Base-by-base conservation (phyloP, 2,113 vertebrate genomes). In the Hemicordylus capensis region DNA sequence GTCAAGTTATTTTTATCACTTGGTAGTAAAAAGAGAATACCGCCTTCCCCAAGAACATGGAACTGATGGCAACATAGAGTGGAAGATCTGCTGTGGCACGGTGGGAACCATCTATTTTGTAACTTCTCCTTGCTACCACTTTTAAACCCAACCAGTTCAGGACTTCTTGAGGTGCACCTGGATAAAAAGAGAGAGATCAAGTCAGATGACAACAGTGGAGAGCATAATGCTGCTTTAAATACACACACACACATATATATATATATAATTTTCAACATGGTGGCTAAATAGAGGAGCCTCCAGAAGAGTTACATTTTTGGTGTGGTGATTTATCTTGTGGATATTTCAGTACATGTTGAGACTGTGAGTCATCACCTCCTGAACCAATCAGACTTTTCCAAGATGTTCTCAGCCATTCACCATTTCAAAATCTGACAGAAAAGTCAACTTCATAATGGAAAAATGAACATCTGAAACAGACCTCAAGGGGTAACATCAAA, bases 351-450 rank as follows among this genome's bases (percentile, higher is more conserved):
- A 69, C 14, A 67, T 22, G n/a, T 14, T 22, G 17, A 69, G 37
- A 37, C 56, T 78, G 56, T 85, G 84, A 85, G 56, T 85, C 84
- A 85, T 10, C 34, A 44, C 56, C 76, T 80, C 67, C 67, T 63
- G 67, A 85, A 73, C 66, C 24, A 79, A 79, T 85, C 76, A 77
- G 64, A 54, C 6, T 3, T 80, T 85, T 85, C 76, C 84, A 80
- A 79, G 54, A 70, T 72, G 34, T 54, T n/a, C 72, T 85, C 66
- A 72, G 56, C 6, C 66, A 72, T 59, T 42, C 51, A 37, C 39
- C 56, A 77, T 79, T 61, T 61, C 42, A 72, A 37, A 59, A 85
- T 61, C 39, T 63, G 66, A 66, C 24, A 37, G 28, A 37, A 79
- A 79, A 79, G 42, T 85, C 66, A 80, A 28, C 58, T 64, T 51